Evolutionary conservation across 2,113 vertebrate genomes (phyloP).

Genomic region (Pipa parva): DNA sequence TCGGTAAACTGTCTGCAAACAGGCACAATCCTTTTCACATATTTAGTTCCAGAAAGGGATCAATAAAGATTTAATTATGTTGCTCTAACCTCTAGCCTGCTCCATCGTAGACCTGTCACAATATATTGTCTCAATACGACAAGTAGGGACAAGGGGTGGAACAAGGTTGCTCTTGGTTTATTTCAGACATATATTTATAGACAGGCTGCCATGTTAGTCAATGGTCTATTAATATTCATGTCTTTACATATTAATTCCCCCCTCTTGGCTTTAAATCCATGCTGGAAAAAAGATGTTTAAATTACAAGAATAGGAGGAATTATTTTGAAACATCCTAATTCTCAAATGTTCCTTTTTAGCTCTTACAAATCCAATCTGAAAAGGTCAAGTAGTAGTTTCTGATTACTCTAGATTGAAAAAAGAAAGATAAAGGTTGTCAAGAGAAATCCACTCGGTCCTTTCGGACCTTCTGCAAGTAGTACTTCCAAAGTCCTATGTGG

Average conservation of each 20-base stretch:
- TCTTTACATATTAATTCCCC: background rate
- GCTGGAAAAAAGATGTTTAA: too few species aligned
- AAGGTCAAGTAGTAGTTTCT: too few species aligned
- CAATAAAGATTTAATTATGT: slow-evolving; percentile 43
- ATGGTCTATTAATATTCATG: slow-evolving; percentile 36
- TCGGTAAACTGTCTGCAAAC: background rate
- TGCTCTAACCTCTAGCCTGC: slow-evolving; percentile 32
- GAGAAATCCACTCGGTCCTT: too few species aligned
- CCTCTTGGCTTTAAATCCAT: too few species aligned
- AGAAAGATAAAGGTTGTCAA: too few species aligned
- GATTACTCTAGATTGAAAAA: too few species aligned
- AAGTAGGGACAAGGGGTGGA: background rate
- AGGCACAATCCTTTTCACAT: background rate
- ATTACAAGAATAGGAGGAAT: too few species aligned
- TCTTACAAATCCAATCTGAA: too few species aligned
- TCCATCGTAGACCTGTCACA: slow-evolving; percentile 31
- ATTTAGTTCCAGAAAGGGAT: slow-evolving; percentile 25
- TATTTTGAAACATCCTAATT: too few species aligned
- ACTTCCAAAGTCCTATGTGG: too few species aligned
- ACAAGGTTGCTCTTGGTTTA: background rate
- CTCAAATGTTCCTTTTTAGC: too few species aligned
- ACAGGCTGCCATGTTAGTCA: slow-evolving; percentile 32
- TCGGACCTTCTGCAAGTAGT: too few species aligned
- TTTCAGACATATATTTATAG: slow-evolving; percentile 17
- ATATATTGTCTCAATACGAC: background rate